Evolutionary conservation across 2,888 invertebrate species (phyloP).

Genomic region (Melanotus villosus): DNA sequence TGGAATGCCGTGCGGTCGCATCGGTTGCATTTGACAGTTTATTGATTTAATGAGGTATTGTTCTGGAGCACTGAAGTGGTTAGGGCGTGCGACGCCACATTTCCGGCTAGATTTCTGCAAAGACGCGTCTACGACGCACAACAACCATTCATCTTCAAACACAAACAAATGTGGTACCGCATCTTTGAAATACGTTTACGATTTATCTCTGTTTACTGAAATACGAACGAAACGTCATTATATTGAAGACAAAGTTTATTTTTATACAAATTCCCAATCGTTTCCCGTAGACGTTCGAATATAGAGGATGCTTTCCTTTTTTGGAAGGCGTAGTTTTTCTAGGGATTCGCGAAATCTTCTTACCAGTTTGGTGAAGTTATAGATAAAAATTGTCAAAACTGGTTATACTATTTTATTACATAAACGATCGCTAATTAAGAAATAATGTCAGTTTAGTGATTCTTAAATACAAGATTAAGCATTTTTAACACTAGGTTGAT

Average conservation of each 20-base stretch:
- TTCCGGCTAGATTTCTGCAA: slow-evolving; percentile 62
- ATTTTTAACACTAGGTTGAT: too few species aligned
- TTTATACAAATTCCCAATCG: background rate
- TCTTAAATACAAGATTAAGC: too few species aligned
- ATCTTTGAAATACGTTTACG: background rate
- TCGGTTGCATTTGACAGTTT: slow-evolving; percentile 59
- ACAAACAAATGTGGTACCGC: background rate
- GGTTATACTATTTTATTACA: too few species aligned
- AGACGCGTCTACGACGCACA: slow-evolving; percentile 48
- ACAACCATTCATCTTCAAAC: slow-evolving; percentile 16
- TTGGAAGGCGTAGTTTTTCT: too few species aligned
- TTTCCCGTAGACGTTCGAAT: background rate
- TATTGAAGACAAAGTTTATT: slow-evolving; percentile 1
- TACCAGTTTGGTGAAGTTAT: too few species aligned
- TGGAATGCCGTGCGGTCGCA: slow-evolving; percentile 42
- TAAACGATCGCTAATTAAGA: too few species aligned
- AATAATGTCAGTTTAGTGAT: too few species aligned
- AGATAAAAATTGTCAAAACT: too few species aligned
- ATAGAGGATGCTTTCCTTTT: too few species aligned
- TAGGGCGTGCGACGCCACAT: slow-evolving; percentile 66
- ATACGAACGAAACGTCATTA: background rate
- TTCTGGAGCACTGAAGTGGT: slow-evolving; percentile 65
- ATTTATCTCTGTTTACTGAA: slow-evolving; percentile 2
- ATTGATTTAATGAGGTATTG: slow-evolving; percentile 66
- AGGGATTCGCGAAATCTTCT: too few species aligned